Evolutionary conservation across 1,140 invertebrate species (phyloP), one percentile per base, ranked within the genome.

Genomic region (Zophobas atratus): DNA sequence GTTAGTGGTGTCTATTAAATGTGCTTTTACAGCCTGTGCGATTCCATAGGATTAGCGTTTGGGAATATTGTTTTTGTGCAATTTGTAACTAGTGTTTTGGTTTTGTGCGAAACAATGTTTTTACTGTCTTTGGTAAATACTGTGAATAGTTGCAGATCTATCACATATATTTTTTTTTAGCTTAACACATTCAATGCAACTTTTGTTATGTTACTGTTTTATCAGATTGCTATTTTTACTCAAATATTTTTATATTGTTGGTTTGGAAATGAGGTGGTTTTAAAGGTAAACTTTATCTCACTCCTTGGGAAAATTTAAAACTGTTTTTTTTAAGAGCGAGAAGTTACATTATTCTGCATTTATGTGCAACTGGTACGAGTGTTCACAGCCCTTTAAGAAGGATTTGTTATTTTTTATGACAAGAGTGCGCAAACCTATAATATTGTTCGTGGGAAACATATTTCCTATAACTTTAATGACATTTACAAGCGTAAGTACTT

Each of bases 321-420:
- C 36, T 49, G 46, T 0, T 43, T 70, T 20, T 38, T 67, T 67
- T 32, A 2, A 73, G 71, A 73, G 71, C 33, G 71, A 36, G 6
- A 51, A 56, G 2, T 55, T 73, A 1, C 33, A 56, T 55, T 39
- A 73, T 73, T 51, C 71, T 0, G 20, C 20, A 8, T 73, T 39
- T 34, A 35, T 8, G 20, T 39, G 35, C 8, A 39, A 38, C 20
- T 73, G 71, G 71, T 53, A 39, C 3, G 34, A 73, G n/a, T 53
- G 33, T 51, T 51, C 71, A n/a, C 33, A 53, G 20, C 6, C 35
- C 1, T 73, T 73, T 56, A 51, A 73, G 6, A 73, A 73, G 56
- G 71, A 73, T 73, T 38, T 73, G 36, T 32, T 73, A 5, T 73
- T 73, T 73, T 55, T 73, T 20, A 73, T 73, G 71, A n/a, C 39